Base-by-base conservation (phyloP, 2,113 vertebrate genomes). In the Orientallactaga bullata region DNA sequence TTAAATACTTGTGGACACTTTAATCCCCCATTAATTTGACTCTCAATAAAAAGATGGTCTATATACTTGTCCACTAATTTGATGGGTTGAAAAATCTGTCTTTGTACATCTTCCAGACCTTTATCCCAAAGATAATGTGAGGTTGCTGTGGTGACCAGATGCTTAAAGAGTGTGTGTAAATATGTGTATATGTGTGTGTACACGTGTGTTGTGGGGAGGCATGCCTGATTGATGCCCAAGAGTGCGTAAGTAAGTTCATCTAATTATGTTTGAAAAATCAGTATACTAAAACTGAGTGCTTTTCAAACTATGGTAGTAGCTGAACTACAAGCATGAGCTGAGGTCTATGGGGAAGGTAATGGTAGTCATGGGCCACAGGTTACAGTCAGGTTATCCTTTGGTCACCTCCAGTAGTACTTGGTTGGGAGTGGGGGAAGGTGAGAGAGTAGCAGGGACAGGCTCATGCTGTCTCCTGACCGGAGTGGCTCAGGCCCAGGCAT, bases 261-360 rank as follows among this genome's bases (percentile, higher is more conserved):
- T 78, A 24, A 58, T 90, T 85, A 39, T 91, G 23, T 95, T 87
- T 93, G 68, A 86, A 89, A 89, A 78, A 66, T 76, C n/a, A 84
- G 5, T 63, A 30, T 76, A 21, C 32, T 68, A 47, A 90, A 72
- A 12, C 35, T 79, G 42, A 90, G 55, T 51, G 8, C 30, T 88
- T 88, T 66, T 63, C 78, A 80, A 90, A 35, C 78, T 65, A 11
- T 42, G 8, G 2, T 51, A 58, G 23, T 60, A 47, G 18, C 78
- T 94, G 51, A 71, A 26, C 47, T 87, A 0, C 32, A 60, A 74
- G 35, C 18, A 26, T 78, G 81, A 42, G 39, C n/a, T 65, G 55
- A 90, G 60, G 37, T 85, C 55, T 83, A 12, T 61, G 23, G n/a
- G 18, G n/a, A 76, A 60, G 82, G 30, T 95, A 42, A 47, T 82